Base-by-base conservation (phyloP, 2,888 invertebrate species). In the Vannuccia rotundouncinata region DNA sequence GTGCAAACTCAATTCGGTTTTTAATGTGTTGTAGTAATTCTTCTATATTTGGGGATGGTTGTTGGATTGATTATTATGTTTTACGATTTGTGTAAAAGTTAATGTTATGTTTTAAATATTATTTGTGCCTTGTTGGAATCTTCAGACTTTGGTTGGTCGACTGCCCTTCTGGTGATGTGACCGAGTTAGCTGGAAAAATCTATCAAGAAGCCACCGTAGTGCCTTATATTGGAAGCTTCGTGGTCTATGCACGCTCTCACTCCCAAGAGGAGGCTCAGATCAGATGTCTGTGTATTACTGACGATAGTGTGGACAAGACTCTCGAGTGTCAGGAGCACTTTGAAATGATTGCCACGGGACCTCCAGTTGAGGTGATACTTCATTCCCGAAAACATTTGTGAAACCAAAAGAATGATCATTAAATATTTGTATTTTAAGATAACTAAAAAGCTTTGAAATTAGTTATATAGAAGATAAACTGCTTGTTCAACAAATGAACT, bases 151-250 rank as follows among this genome's bases (percentile, higher is more conserved):
- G 99, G 99, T 90, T 99, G 79, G 98, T 99, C 92, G 99, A 99
- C 88, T 99, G 98, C 88, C 89, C 89, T 60, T 92, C 97, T 79
- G 92, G 93, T 83, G 98, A 99, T 87, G 97, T 98, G 79, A 95
- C 97, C 22, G 94, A 95, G 90, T 97, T 98, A 95, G 99, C 98
- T 45, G 97, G 97, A 30, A 97, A 98, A 88, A 90, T 99, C 79
- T 99, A 99, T 90, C 92, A 94, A 87, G 97, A 99, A 90, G 97
- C 97, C 59, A 97, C 97, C 83, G 95, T 95, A 85, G 98, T 99
- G 74, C 99, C 99, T 1, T 99, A 98, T 89, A 99, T 99, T 95
- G 95, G 98, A 83, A 95, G 96, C 89, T 98, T 99, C 89, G 95
- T 98, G 74, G 96, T 99, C 13, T 99, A 97, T 88, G 95, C 96